Evolutionary conservation across 2,797 vertebrate genomes (phyloP).

Genomic region (Sarcoramphus papa): DNA sequence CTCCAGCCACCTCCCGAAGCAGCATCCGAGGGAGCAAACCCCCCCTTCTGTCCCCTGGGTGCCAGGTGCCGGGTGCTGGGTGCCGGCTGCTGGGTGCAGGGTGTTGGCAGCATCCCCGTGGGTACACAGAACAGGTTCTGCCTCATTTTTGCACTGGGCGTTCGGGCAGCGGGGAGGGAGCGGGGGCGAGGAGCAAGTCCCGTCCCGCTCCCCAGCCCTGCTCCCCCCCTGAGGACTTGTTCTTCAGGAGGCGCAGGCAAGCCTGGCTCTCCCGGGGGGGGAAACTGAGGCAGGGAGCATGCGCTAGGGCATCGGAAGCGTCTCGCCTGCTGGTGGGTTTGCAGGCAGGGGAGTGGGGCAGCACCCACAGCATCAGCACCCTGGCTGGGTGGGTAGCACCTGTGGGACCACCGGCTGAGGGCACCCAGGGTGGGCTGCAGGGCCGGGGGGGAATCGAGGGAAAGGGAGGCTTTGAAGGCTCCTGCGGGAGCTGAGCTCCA

Average conservation of each 20-base stretch:
- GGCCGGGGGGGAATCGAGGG: neutral
- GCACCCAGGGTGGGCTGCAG: neutral
- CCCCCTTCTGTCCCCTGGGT: neutral
- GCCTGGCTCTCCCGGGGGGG: neutral
- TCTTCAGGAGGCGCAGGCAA: neutral
- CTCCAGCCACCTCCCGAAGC: neutral
- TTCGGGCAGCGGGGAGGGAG: neutral
- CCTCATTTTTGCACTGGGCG: neutral
- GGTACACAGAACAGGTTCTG: neutral
- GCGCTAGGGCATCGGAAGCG: accelerated
- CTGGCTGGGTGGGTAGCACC: neutral
- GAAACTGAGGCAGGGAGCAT: neutral
- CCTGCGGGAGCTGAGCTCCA: neutral
- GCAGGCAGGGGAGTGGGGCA: neutral
- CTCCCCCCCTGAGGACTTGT: neutral
- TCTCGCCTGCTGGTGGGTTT: accelerated
- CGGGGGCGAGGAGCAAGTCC: neutral
- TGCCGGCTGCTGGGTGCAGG: neutral
- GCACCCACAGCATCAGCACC: neutral
- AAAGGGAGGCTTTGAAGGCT: neutral
- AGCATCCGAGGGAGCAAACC: neutral
- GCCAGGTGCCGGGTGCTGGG: neutral
- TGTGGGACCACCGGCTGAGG: accelerated
- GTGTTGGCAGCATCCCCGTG: neutral
- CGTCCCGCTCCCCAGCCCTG: neutral